These are phyloP conservation scores for Lochmaea capreae DNA, from an alignment of 2,888 invertebrate genomes.

Conservation along the genomic window DNA sequence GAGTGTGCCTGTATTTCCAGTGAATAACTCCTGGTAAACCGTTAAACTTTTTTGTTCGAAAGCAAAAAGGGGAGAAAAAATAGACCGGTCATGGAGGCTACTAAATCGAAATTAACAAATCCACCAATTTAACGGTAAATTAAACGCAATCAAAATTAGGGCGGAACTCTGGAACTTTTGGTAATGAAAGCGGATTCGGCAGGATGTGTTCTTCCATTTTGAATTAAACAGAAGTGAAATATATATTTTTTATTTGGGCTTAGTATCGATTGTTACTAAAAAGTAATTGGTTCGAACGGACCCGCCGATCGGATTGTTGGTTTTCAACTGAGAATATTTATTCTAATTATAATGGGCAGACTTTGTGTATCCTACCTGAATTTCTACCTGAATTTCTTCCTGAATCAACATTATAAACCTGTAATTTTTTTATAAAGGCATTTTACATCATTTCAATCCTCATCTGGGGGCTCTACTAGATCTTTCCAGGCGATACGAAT, in stretches of 20 bases:
- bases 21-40: constrained; percentile 11
- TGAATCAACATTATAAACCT: no score
- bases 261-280: background rate
- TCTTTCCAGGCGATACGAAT: no score
- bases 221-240: constrained; percentile 8
- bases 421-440: no score
- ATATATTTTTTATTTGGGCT: constrained; percentile 6
- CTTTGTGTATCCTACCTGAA: no score
- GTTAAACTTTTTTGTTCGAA: constrained; percentile 22
- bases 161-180: constrained; percentile 27
- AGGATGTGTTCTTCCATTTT: constrained; percentile 18
- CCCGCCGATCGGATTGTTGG: background rate
- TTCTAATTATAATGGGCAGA: no score
- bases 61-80: constrained; percentile 32
- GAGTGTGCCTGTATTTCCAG: constrained; percentile 13
- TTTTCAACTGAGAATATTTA: background rate
- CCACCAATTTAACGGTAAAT: constrained; percentile 43
- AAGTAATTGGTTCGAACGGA: background rate
- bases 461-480: no score
- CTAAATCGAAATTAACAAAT: constrained; percentile 41
- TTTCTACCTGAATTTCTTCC: no score
- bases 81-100: constrained; percentile 29
- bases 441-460: no score
- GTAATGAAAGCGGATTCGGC: constrained; percentile 20
- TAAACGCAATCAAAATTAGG: constrained; percentile 38